These are phyloP conservation scores for Bibio marci DNA, from an alignment of 2,888 invertebrate species.

Conservation along the genomic window DNA sequence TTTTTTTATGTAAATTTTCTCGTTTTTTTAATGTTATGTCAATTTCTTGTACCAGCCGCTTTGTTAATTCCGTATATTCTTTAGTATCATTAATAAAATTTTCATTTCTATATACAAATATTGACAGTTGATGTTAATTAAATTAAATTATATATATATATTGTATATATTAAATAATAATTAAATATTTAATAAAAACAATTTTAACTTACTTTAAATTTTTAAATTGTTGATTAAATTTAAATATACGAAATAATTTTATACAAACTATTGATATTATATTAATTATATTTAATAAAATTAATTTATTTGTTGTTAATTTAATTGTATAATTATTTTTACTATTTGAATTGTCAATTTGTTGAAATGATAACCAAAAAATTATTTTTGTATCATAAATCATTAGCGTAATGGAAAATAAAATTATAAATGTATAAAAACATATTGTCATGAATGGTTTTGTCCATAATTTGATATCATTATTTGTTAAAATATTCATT, in stretches of 20 bases:
- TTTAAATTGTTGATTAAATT: background rate
- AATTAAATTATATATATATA: no score
- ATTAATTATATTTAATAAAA: background rate
- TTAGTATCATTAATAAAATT: background rate
- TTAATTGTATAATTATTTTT: no score
- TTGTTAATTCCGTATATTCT: background rate
- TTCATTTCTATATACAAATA: background rate
- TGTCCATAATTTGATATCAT: slow-evolving; percentile 3
- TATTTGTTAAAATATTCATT: no score
- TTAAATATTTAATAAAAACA: no score
- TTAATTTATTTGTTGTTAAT: background rate
- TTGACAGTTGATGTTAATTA: background rate
- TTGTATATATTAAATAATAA: no score
- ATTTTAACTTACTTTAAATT: background rate
- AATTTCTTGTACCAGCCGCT: background rate
- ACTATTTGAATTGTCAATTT: slow-evolving; percentile 1
- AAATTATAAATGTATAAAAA: background rate
- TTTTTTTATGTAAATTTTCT: background rate
- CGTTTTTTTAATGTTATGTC: background rate
- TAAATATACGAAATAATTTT: background rate
- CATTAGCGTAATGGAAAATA: slow-evolving; percentile 8
- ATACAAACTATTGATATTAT: background rate
- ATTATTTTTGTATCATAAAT: slow-evolving; percentile 9
- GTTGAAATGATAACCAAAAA: slow-evolving; percentile 10
- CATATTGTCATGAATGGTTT: background rate